A percentile compares a stretch with the other conserved stretches of the same genome.
These are phyloP conservation scores for Dicycla oo DNA, from an alignment of 2,888 invertebrate species.

Conservation along the genomic window DNA sequence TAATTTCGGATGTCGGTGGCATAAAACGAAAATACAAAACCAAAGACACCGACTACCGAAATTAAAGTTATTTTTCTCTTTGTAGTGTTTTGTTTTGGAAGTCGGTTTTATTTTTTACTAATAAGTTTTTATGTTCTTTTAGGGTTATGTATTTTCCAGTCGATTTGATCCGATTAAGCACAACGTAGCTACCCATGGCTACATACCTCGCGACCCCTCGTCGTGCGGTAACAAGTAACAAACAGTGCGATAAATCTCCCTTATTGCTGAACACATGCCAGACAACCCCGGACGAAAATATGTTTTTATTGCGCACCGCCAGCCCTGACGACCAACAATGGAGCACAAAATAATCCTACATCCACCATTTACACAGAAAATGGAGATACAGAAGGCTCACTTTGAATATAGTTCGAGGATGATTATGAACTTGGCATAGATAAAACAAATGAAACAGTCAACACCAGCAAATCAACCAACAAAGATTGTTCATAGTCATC, in stretches of 20 bases:
- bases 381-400: conserved; percentile 31
- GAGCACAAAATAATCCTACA: conserved; percentile 56
- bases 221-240: conserved; percentile 66
- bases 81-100: too few species aligned
- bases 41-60: too few species aligned
- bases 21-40: too few species aligned
- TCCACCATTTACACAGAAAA: conserved; percentile 19
- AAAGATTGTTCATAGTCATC: not conserved
- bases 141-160: conserved; percentile 7
- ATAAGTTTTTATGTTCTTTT: too few species aligned
- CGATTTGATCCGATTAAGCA: conserved; percentile 23
- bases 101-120: too few species aligned
- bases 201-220: conserved; percentile 26
- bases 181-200: not conserved
- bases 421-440: not conserved
- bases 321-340: conserved; percentile 54
- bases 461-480: not conserved
- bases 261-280: conserved; percentile 71
- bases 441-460: not conserved
- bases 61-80: too few species aligned
- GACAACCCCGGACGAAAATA: conserved; percentile 67
- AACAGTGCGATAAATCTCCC: conserved; percentile 77
- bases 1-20: too few species aligned
- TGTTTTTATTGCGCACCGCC: conserved; percentile 72
- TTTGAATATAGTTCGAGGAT: not conserved